Evolutionary conservation across 2,797 vertebrate genomes (phyloP).

Genomic region (Vireo griseus): DNA sequence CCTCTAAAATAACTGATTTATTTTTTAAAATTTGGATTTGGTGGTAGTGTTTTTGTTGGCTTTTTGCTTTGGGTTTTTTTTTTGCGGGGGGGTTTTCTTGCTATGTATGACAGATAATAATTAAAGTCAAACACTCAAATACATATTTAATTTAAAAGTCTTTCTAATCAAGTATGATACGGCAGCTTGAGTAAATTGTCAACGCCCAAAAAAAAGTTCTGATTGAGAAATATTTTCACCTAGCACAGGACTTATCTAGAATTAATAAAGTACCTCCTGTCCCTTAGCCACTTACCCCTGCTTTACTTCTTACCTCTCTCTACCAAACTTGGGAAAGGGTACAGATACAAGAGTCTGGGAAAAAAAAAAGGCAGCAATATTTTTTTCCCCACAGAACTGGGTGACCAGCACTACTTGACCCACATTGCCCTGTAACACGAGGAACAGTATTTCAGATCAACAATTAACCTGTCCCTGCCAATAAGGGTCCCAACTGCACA

Average conservation of each 20-base stretch:
- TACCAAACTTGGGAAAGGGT: neutral
- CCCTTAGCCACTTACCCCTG: neutral
- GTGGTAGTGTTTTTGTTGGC: fast-evolving
- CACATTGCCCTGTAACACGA: neutral
- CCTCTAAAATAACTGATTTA: neutral
- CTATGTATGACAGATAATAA: neutral
- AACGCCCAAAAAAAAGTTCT: neutral
- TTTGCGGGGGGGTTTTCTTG: neutral
- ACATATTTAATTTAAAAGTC: neutral
- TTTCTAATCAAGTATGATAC: neutral
- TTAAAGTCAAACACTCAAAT: neutral
- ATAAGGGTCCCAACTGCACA: neutral
- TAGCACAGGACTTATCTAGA: neutral
- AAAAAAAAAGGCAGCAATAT: neutral
- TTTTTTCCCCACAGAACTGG: neutral
- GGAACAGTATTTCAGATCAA: neutral
- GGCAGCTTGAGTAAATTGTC: neutral
- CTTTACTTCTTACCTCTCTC: neutral
- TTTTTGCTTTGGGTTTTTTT: neutral
- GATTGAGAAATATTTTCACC: neutral
- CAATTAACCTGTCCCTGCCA: neutral
- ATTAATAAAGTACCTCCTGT: neutral
- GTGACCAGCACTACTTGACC: neutral
- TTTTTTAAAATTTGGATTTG: neutral
- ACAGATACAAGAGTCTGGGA: neutral